A percentile compares a stretch with the other conserved stretches of the same genome.
Evolutionary conservation across 2,888 invertebrate species (phyloP).

Genomic region (Lysandra bellargus): DNA sequence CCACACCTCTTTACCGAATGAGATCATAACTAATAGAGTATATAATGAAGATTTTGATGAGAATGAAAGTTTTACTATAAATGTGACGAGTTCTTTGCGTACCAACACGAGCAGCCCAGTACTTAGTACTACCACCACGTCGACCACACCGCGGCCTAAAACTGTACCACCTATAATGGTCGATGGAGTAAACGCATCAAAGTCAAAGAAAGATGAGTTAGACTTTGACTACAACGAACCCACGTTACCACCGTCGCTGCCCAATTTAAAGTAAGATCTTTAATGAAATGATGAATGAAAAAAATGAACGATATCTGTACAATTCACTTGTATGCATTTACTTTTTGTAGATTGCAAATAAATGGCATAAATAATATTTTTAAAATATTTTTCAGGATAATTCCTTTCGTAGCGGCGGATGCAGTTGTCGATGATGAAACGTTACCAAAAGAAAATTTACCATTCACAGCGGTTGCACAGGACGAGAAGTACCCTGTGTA

Average conservation of each 20-base stretch:
- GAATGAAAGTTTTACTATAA: conserved; percentile 78
- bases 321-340: no score
- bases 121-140: conserved; percentile 43
- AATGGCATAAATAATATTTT: neutral
- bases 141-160: conserved; percentile 51
- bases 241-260: conserved; percentile 89
- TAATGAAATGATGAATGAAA: neutral
- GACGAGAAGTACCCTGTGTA: conserved; percentile 72
- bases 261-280: conserved; percentile 85
- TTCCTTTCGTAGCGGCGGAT: conserved; percentile 92
- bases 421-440: conserved; percentile 84
- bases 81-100: conserved; percentile 77
- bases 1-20: conserved; percentile 61
- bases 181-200: conserved; percentile 72
- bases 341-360: neutral
- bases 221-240: conserved; percentile 86
- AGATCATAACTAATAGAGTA: conserved; percentile 67
- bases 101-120: conserved; percentile 64
- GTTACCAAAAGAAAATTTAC: conserved; percentile 56
- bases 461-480: conserved; percentile 59
- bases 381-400: conserved; percentile 82
- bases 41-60: conserved; percentile 65
- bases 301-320: no score
- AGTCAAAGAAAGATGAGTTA: conserved; percentile 81
- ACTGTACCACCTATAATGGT: conserved; percentile 58